Evolutionary conservation across 2,113 vertebrate genomes (phyloP).

Genomic region (Pyrgilauda ruficollis): DNA sequence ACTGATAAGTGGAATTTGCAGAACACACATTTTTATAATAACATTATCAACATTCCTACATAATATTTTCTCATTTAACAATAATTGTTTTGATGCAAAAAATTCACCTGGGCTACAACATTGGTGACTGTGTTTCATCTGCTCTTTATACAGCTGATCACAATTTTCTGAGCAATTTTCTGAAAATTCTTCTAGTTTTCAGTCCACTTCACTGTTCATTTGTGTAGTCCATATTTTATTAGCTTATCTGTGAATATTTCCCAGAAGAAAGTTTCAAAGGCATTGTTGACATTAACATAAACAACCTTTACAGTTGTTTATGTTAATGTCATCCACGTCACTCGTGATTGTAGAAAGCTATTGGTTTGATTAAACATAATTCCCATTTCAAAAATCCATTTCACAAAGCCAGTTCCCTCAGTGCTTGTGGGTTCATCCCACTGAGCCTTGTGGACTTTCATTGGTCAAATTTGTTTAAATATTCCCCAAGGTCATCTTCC

Average conservation of each 20-base stretch:
- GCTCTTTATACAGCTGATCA: neutral
- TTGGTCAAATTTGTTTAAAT: neutral
- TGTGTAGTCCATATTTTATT: too few relatives aligned
- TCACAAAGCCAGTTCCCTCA: neutral
- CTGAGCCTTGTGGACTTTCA: neutral
- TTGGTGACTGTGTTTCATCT: neutral
- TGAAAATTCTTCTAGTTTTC: neutral
- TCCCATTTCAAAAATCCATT: too few relatives aligned
- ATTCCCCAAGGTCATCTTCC: neutral
- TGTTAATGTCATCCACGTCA: too few relatives aligned
- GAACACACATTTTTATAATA: neutral
- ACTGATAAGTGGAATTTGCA: neutral
- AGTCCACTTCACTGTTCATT: neutral
- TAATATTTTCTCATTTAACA: neutral
- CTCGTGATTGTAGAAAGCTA: too few relatives aligned
- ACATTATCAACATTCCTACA: neutral
- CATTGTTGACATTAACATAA: too few relatives aligned
- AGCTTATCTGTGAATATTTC: too few relatives aligned
- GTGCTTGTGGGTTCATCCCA: neutral
- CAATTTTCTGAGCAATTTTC: neutral
- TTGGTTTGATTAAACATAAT: too few relatives aligned
- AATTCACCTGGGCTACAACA: neutral
- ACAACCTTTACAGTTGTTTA: too few relatives aligned
- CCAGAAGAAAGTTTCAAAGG: too few relatives aligned
- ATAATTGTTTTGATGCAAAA: neutral